A percentile compares a stretch with the other conserved stretches of the same genome.
Conservation (phyloP, 2,888 invertebrate species). For the Mythimna lalbum region DNA sequence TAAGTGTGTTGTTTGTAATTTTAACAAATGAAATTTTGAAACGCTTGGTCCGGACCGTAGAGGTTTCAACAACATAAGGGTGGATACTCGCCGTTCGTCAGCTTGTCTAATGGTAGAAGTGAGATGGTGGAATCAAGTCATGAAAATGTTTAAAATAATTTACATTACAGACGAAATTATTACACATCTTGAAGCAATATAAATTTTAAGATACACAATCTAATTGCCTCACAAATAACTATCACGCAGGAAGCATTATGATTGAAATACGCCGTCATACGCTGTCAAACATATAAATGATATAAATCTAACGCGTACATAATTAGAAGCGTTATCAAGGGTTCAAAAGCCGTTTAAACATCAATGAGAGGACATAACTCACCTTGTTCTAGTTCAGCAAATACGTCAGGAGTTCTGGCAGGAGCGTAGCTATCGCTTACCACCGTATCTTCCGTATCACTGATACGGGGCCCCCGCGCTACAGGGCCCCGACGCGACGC, state of each 20-base stretch:
- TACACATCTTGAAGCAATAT: conserved; percentile 12
- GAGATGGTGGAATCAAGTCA: too few relatives aligned
- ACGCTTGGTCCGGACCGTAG: too few relatives aligned
- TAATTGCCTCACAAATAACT: conserved; percentile 35
- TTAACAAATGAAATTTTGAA: too few relatives aligned
- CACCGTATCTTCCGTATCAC: too few relatives aligned
- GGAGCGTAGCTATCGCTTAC: too few relatives aligned
- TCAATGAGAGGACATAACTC: conserved; percentile 58
- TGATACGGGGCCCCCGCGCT: too few relatives aligned
- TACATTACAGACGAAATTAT: conserved; percentile 8
- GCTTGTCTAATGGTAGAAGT: too few relatives aligned
- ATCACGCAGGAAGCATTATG: conserved; percentile 56
- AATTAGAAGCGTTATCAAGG: conserved; percentile 64
- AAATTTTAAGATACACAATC: conserved; percentile 13
- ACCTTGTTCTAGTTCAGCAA: conserved; percentile 62
- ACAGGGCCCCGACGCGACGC: too few relatives aligned
- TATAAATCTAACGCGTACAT: conserved; percentile 55
- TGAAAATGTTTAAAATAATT: background rate
- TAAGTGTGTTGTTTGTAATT: too few relatives aligned
- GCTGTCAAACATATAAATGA: conserved; percentile 52
- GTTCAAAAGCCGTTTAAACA: conserved; percentile 65
- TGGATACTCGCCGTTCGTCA: too few relatives aligned
- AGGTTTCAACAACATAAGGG: too few relatives aligned
- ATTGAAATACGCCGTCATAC: conserved; percentile 46
- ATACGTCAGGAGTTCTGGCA: conserved; percentile 51